Conservation (phyloP, 2,113 vertebrate genomes). For the Spea bombifrons region DNA sequence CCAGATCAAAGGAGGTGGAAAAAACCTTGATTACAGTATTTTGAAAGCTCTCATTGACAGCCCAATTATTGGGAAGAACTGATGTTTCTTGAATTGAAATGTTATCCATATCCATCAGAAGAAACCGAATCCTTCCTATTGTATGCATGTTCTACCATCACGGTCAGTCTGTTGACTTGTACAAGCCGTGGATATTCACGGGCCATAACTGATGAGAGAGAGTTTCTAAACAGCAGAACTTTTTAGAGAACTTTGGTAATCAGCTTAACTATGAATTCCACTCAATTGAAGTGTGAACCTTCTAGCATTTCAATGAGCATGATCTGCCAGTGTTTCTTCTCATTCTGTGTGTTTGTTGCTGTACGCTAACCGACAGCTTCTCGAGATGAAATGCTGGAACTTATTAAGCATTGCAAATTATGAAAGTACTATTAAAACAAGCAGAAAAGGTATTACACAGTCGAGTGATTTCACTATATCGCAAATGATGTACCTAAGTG, state of each 20-base stretch:
- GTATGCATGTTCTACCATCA: too few species aligned
- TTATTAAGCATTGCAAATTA: slow-evolving; percentile 48
- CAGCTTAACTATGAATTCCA: not conserved
- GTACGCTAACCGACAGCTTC: not conserved
- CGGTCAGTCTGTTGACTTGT: too few species aligned
- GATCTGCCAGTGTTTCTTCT: not conserved
- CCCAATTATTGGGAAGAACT: too few species aligned
- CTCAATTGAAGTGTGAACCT: not conserved
- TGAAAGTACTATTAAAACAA: slow-evolving; percentile 45
- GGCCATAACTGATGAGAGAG: too few species aligned
- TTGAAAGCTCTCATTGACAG: too few species aligned
- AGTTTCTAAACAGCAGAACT: too few species aligned
- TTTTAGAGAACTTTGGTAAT: not conserved
- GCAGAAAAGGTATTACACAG: slow-evolving; percentile 43
- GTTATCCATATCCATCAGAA: too few species aligned
- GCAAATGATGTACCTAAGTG: slow-evolving; percentile 46
- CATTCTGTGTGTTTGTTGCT: slow-evolving; percentile 1
- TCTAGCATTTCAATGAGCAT: not conserved
- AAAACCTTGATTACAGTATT: too few species aligned
- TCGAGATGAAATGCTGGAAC: slow-evolving; percentile 35
- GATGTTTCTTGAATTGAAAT: too few species aligned
- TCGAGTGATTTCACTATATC: slow-evolving; percentile 36
- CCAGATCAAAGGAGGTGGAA: too few species aligned
- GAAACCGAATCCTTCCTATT: too few species aligned
- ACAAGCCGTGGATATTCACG: too few species aligned